phyloP scores from a whole-genome alignment of 1,140 invertebrate species.

The Drosophila oshimai region DNA sequence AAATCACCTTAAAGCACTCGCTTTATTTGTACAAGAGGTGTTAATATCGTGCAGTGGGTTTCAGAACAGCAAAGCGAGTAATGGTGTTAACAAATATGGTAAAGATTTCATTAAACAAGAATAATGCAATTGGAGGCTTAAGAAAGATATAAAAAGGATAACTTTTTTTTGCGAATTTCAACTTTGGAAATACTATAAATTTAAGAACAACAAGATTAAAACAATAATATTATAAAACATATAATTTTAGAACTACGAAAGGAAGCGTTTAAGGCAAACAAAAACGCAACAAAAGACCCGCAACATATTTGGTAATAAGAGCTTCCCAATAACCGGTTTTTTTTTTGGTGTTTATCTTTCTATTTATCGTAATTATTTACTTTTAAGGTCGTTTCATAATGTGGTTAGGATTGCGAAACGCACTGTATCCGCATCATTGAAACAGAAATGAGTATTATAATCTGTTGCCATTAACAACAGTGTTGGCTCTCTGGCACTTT shows the following conservation, averaged over 20 bases:
- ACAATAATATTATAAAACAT: not conserved
- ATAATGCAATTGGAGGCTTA: not conserved
- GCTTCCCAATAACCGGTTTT: conserved; percentile 11
- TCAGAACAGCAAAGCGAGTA: conserved; percentile 10
- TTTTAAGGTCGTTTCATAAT: conserved; percentile 26
- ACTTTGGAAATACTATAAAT: no score
- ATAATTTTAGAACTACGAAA: not conserved
- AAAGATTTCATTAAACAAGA: not conserved
- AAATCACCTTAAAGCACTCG: conserved; percentile 2
- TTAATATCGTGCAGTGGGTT: conserved; percentile 12
- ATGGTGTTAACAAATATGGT: conserved; percentile 3
- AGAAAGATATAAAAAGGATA: no score
- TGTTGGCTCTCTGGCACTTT: conserved; percentile 14
- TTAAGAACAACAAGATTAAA: no score
- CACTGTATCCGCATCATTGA: conserved; percentile 24
- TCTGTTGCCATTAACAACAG: conserved; percentile 35
- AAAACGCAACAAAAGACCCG: not conserved
- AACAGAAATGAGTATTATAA: conserved; percentile 3
- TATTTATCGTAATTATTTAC: conserved; percentile 35
- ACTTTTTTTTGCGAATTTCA: no score
- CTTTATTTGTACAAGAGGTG: conserved; percentile 20
- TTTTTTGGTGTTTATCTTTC: conserved; percentile 23
- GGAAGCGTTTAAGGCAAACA: not conserved
- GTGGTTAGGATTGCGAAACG: conserved; percentile 15
- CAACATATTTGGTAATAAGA: not conserved